Evolutionary conservation across 1,140 invertebrate species (phyloP).

Genomic region (Aphelinus atriplicis): DNA sequence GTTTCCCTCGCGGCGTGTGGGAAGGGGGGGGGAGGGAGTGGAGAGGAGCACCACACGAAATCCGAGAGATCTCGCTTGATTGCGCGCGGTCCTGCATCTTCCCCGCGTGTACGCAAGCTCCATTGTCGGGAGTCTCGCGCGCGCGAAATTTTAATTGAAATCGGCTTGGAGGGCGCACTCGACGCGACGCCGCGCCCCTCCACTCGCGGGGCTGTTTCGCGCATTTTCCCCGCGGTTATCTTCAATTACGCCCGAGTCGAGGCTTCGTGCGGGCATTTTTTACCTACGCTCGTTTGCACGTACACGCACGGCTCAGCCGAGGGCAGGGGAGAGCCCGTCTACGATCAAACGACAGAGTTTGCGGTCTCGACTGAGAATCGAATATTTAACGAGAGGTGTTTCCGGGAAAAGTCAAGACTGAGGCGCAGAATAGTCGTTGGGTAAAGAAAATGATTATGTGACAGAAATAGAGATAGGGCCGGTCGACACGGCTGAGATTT

Average conservation of each 20-base stretch:
- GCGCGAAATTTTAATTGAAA: constrained; percentile 39
- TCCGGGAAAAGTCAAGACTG: no score
- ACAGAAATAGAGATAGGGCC: no score
- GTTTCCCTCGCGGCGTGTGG: neutral
- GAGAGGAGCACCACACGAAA: neutral
- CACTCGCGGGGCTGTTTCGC: constrained; percentile 7
- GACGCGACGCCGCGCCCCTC: neutral
- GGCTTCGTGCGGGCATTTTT: neutral
- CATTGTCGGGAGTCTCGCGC: constrained; percentile 30
- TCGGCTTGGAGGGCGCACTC: constrained; percentile 20
- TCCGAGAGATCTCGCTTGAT: constrained; percentile 20
- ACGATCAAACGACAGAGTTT: no score
- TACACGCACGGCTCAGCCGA: no score
- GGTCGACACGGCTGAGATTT: no score
- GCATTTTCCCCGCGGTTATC: constrained; percentile 22
- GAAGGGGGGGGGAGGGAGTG: no score
- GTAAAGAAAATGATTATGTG: no score
- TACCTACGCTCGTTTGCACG: neutral
- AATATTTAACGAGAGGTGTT: no score
- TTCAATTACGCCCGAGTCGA: constrained; percentile 21
- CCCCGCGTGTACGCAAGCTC: neutral
- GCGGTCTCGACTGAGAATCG: no score
- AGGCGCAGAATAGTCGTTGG: no score
- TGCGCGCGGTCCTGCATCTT: constrained; percentile 25
- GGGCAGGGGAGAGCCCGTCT: no score